These are phyloP conservation scores for Pampusana beccarii DNA, from an alignment of 2,113 vertebrate species.

Conservation along the genomic window DNA sequence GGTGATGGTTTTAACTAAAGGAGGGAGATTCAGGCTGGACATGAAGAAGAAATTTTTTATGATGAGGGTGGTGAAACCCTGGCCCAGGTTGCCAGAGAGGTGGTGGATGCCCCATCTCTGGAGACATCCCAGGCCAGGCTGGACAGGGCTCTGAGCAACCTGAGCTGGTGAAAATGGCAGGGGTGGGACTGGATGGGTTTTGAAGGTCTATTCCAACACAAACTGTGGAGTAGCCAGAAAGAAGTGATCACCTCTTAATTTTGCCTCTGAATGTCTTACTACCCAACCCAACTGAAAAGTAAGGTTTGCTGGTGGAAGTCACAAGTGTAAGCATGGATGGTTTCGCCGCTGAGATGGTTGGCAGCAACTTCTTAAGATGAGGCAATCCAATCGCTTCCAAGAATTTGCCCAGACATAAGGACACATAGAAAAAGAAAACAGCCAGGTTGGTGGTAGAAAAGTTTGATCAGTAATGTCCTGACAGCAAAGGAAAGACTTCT, in stretches of 20 bases:
- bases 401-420: rapidly evolving
- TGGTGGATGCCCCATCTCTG: too few relatives aligned
- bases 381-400: rapidly evolving
- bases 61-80: too few relatives aligned
- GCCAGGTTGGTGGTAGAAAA: neutral
- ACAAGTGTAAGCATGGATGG: neutral
- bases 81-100: too few relatives aligned
- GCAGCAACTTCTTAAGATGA: neutral
- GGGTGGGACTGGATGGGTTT: too few relatives aligned
- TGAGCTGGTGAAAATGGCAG: too few relatives aligned
- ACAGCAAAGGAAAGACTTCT: neutral
- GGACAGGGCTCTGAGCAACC: too few relatives aligned
- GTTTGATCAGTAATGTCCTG: neutral
- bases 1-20: too few relatives aligned
- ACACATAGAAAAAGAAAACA: neutral
- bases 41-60: too few relatives aligned
- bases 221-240: neutral
- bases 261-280: neutral
- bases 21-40: too few relatives aligned
- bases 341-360: neutral
- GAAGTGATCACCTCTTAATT: neutral
- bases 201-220: too few relatives aligned
- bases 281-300: neutral
- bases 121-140: too few relatives aligned
- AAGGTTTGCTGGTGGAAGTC: neutral